Conservation (phyloP, 1,140 invertebrate species). For the Neodiprion virginianus region DNA sequence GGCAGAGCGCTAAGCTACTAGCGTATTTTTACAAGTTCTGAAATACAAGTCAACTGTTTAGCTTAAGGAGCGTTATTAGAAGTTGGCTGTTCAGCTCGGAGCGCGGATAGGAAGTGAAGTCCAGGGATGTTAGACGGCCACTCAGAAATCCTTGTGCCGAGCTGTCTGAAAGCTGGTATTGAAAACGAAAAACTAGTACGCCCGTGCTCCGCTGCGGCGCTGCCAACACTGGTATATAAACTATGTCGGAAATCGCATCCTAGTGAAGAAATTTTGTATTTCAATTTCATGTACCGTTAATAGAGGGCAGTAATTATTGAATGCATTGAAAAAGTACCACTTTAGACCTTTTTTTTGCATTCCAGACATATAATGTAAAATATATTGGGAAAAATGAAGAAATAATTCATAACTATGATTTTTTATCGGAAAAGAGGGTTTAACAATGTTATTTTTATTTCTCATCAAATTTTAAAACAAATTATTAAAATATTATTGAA, state of each 20-base stretch:
- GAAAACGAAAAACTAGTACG: background rate
- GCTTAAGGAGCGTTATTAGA: too few relatives aligned
- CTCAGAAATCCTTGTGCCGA: constrained; percentile 1
- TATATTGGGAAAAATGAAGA: background rate
- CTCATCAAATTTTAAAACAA: background rate
- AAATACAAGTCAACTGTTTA: too few relatives aligned
- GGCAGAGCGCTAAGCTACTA: too few relatives aligned
- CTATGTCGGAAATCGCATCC: background rate
- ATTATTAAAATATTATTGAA: background rate
- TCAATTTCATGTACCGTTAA: constrained; percentile 1
- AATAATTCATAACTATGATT: background rate
- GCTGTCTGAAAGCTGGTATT: constrained; percentile 2
- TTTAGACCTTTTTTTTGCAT: background rate
- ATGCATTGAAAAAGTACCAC: background rate
- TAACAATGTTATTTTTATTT: background rate
- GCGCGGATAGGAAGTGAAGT: too few relatives aligned
- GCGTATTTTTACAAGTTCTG: too few relatives aligned
- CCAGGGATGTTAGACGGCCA: constrained; percentile 4
- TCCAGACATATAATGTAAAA: background rate
- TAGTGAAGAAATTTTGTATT: background rate
- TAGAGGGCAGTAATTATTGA: background rate
- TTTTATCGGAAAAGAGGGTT: background rate
- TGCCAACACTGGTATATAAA: background rate
- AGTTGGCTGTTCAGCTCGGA: background rate
- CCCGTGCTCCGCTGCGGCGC: background rate